Conservation (phyloP, 2,888 invertebrate species). For the Resseliella maxima region DNA sequence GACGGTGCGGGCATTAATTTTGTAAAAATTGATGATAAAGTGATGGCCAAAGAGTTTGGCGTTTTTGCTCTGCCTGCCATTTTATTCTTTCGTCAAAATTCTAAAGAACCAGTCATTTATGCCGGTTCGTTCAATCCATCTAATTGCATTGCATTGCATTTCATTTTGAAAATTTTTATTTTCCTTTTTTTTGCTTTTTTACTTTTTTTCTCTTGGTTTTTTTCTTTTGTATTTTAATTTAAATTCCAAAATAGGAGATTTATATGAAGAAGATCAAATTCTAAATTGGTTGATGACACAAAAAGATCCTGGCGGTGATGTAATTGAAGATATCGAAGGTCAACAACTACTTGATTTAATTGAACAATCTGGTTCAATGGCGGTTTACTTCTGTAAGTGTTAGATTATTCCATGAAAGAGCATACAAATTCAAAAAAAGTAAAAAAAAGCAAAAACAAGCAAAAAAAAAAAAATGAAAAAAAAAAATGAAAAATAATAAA, state of each 20-base stretch:
- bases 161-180: background rate
- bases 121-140: constrained; percentile 72
- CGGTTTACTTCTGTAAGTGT: constrained; percentile 94
- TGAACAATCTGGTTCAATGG: constrained; percentile 82
- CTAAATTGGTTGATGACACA: constrained; percentile 91
- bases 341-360: constrained; percentile 81
- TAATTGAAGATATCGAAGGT: constrained; percentile 89
- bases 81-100: constrained; percentile 87
- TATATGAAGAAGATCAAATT: constrained; percentile 88
- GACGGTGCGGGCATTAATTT: constrained; percentile 91
- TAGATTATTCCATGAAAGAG: background rate
- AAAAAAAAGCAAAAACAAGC: no score
- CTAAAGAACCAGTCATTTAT: constrained; percentile 90
- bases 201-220: background rate
- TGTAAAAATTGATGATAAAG: constrained; percentile 89
- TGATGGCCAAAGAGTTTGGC: constrained; percentile 87
- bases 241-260: constrained; percentile 76
- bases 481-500: no score
- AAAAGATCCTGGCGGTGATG: constrained; percentile 91
- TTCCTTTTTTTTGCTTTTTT: background rate
- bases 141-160: background rate
- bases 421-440: no score
- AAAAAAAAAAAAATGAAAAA: no score
- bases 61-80: constrained; percentile 92
- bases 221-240: background rate